These are phyloP conservation scores for Cerceris ruficornis DNA, from an alignment of 2,888 invertebrate genomes.

Conservation along the genomic window DNA sequence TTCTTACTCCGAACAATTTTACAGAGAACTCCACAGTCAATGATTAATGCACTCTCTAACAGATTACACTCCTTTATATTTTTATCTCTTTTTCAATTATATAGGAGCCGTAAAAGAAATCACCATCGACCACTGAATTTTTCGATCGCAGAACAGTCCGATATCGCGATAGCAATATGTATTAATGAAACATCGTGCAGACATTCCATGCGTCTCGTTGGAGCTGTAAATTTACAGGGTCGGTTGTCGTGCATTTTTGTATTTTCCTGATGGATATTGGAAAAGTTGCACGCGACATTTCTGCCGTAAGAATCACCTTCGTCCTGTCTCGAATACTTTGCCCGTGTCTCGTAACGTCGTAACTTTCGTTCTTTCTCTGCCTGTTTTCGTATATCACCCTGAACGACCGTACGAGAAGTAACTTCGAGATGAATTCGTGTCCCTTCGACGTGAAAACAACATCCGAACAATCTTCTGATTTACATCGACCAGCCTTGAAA, in stretches of 20 bases:
- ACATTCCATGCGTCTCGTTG: conserved; percentile 37
- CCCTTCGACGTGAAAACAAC: conserved; percentile 47
- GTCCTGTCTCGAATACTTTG: conserved; percentile 33
- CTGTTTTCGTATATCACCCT: conserved; percentile 34
- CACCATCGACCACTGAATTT: conserved; percentile 22
- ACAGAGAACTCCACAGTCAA: too few relatives aligned
- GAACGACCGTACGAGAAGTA: conserved; percentile 22
- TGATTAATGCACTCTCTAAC: too few relatives aligned
- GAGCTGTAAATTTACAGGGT: conserved; percentile 45
- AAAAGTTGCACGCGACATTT: conserved; percentile 66
- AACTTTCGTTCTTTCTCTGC: conserved; percentile 50
- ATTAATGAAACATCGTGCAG: conserved; percentile 50
- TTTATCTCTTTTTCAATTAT: too few relatives aligned
- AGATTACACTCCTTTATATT: too few relatives aligned
- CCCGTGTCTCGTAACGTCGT: conserved; percentile 41
- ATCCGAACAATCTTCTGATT: conserved; percentile 42
- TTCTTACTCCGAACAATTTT: too few relatives aligned
- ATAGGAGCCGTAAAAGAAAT: too few relatives aligned
- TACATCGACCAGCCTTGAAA: conserved; percentile 26
- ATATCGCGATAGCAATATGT: conserved; percentile 33
- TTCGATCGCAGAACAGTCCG: conserved; percentile 20
- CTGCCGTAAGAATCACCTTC: conserved; percentile 54
- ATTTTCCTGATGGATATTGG: conserved; percentile 65
- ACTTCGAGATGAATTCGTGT: conserved; percentile 32
- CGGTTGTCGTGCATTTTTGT: conserved; percentile 36